Conservation (phyloP, 2,113 vertebrate species). For the Hepsetus odoe region DNA sequence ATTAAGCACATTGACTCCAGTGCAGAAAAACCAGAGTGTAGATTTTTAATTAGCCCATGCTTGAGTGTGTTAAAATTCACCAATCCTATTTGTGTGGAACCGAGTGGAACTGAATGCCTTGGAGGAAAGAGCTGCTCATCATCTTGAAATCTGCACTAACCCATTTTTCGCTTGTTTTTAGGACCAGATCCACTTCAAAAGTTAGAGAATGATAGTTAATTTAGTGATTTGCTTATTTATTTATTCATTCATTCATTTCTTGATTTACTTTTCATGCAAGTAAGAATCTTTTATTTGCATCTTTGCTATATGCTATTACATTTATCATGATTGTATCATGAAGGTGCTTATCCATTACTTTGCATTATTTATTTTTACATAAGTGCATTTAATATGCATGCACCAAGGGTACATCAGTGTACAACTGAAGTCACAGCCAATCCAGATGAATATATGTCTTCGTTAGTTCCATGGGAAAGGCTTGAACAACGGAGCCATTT, state of each 20-base stretch:
- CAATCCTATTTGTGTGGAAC: conserved; percentile 68
- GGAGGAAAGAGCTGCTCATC: conserved; percentile 23
- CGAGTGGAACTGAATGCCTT: conserved; percentile 68
- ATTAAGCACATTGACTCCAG: conserved; percentile 73
- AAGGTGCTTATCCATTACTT: neutral
- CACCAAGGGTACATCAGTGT: neutral
- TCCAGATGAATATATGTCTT: conserved; percentile 6
- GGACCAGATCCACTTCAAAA: neutral
- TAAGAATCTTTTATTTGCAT: neutral
- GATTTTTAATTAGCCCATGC: conserved; percentile 76
- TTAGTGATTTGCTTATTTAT: too few relatives aligned
- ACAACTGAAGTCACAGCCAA: conserved; percentile 1
- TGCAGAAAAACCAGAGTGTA: conserved; percentile 62
- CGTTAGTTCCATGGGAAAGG: conserved; percentile 20
- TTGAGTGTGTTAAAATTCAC: conserved; percentile 71
- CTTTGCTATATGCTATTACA: neutral
- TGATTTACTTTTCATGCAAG: neutral
- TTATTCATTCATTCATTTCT: neutral
- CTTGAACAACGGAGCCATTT: conserved; percentile 18
- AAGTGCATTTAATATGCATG: neutral
- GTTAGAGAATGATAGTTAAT: neutral
- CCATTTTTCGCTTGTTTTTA: neutral
- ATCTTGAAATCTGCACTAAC: conserved; percentile 30
- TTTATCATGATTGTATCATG: neutral
- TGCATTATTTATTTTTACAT: neutral